These are phyloP conservation scores for Ictidomys tridecemlineatus DNA, from an alignment of 2,113 vertebrate genomes.

Conservation along the genomic window DNA sequence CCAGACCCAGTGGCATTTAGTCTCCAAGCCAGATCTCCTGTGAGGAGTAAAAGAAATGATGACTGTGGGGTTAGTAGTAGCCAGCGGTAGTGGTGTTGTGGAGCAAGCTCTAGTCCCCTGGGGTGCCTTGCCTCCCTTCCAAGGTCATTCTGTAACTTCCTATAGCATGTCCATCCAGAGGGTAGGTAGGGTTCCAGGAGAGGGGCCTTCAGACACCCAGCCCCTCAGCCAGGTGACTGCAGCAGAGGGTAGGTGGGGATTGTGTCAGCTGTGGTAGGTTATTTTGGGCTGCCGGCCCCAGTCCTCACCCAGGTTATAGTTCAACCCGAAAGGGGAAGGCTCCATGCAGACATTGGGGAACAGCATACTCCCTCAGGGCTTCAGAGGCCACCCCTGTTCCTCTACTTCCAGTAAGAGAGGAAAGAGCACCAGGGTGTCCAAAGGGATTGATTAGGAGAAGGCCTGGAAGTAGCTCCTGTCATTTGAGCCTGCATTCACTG, in stretches of 20 bases:
- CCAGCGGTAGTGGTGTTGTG: neutral
- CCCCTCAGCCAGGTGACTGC: neutral
- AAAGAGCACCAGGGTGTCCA: no score
- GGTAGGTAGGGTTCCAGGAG: neutral
- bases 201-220: neutral
- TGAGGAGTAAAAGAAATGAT: neutral
- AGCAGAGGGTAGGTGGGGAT: neutral
- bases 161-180: neutral
- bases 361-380: neutral
- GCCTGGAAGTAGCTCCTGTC: neutral
- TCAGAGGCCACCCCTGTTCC: fast-evolving
- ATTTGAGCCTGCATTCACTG: neutral
- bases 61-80: neutral
- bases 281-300: neutral
- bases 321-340: neutral
- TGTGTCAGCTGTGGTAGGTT: fast-evolving
- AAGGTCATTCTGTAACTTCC: neutral
- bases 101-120: neutral
- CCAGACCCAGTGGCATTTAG: neutral
- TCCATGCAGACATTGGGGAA: neutral
- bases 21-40: neutral
- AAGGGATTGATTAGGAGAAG: neutral
- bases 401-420: neutral
- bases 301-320: neutral
- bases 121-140: neutral